These are phyloP conservation scores for Cochlearius cochlearius DNA, from an alignment of 2,113 vertebrate species.

Conservation along the genomic window DNA sequence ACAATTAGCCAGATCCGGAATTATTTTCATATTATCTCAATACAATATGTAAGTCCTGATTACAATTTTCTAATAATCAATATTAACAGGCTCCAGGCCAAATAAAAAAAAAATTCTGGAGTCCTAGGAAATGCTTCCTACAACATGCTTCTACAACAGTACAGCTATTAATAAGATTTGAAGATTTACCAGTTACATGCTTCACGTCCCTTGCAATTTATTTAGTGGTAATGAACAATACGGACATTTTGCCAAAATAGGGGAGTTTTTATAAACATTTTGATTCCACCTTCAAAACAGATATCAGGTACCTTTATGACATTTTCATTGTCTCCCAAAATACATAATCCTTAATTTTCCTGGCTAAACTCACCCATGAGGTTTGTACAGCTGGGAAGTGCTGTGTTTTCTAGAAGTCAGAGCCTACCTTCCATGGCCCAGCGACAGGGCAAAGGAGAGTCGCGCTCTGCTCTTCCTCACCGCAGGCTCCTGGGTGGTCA, in stretches of 20 bases:
- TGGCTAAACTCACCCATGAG: background rate
- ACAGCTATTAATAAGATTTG: background rate
- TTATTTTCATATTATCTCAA: background rate
- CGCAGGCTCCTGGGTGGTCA: background rate
- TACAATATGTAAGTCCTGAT: background rate
- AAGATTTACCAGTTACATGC: background rate
- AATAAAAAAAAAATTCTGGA: background rate
- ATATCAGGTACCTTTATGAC: background rate
- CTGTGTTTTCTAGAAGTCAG: background rate
- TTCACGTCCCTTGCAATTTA: background rate
- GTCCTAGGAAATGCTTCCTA: background rate
- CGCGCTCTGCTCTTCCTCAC: background rate
- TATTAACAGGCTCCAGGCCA: background rate
- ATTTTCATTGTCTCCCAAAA: background rate
- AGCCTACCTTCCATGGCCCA: background rate
- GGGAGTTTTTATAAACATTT: background rate
- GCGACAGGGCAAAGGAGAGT: background rate
- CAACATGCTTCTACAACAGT: background rate
- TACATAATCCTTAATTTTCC: background rate
- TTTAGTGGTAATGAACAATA: background rate
- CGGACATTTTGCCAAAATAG: background rate
- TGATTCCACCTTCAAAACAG: background rate
- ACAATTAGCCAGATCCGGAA: background rate
- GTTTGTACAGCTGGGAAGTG: background rate
- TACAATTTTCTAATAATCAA: background rate